Evolutionary conservation across 2,797 vertebrate species (phyloP).

Genomic region (Phrynocephalus guinanensis): DNA sequence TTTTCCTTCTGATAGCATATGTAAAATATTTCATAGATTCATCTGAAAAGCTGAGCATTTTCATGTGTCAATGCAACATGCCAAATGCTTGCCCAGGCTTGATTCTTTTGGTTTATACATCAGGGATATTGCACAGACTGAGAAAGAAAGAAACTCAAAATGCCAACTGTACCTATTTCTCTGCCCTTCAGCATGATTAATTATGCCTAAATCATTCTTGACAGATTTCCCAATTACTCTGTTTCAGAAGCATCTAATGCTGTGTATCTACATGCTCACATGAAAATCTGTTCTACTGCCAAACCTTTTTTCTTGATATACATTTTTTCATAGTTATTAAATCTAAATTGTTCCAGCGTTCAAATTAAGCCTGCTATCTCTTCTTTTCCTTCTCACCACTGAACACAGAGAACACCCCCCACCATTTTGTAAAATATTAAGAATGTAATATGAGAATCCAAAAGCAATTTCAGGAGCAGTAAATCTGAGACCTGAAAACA

Average conservation of each 20-base stretch:
- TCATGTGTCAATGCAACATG: neutral
- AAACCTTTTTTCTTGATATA: conserved; percentile 1
- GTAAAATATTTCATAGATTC: neutral
- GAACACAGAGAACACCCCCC: neutral
- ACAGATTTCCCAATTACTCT: conserved; percentile 15
- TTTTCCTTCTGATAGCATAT: neutral
- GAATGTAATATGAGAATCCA: neutral
- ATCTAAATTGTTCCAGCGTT: neutral
- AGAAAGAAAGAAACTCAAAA: neutral
- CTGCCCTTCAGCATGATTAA: conserved; percentile 2
- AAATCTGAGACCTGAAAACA: neutral
- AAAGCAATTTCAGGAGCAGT: neutral
- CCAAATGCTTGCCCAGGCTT: neutral
- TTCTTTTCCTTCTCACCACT: neutral
- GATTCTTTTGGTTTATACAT: neutral
- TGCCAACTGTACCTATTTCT: neutral
- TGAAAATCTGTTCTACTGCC: neutral
- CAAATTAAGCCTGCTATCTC: neutral
- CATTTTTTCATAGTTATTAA: conserved; percentile 12
- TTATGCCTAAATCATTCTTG: conserved; percentile 28
- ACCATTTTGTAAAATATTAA: neutral
- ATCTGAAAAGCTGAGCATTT: neutral
- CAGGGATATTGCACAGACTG: neutral
- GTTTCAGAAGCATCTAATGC: neutral
- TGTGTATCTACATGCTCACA: neutral